phyloP scores from a whole-genome alignment of 2,888 invertebrate species.

The Lochmaea capreae region DNA sequence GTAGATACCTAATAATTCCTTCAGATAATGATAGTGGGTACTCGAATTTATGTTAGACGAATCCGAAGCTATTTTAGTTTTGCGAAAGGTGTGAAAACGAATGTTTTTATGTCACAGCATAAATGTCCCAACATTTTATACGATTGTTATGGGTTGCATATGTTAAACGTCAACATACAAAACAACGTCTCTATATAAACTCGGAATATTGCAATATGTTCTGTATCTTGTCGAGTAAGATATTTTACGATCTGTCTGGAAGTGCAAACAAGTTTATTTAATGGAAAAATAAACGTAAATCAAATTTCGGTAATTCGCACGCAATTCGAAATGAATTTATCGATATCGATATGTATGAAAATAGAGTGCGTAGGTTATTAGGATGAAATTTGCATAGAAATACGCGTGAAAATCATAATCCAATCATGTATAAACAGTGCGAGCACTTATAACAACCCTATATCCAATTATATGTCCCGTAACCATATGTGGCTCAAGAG shows the following conservation, averaged over 20 bases:
- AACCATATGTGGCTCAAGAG: neutral
- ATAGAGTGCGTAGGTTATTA: neutral
- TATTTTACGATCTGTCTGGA: no score
- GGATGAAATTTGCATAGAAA: neutral
- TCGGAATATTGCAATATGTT: constrained; percentile 4
- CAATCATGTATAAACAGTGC: neutral
- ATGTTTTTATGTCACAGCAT: constrained; percentile 11
- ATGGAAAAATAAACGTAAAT: no score
- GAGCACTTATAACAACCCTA: neutral
- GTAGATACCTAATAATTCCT: no score
- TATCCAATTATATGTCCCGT: neutral
- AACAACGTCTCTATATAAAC: constrained; percentile 5
- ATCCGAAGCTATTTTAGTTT: neutral
- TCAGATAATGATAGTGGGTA: no score
- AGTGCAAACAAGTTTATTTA: no score
- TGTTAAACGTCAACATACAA: constrained; percentile 14
- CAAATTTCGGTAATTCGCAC: no score
- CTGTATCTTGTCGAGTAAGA: no score
- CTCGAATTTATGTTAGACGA: neutral
- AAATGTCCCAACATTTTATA: constrained; percentile 16
- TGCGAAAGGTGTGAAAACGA: neutral
- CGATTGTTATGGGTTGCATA: constrained; percentile 17
- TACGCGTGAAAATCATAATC: neutral
- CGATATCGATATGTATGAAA: neutral
- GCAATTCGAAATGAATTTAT: neutral